Evolutionary conservation across 2,797 vertebrate species (phyloP).

Genomic region (Chanos chanos): DNA sequence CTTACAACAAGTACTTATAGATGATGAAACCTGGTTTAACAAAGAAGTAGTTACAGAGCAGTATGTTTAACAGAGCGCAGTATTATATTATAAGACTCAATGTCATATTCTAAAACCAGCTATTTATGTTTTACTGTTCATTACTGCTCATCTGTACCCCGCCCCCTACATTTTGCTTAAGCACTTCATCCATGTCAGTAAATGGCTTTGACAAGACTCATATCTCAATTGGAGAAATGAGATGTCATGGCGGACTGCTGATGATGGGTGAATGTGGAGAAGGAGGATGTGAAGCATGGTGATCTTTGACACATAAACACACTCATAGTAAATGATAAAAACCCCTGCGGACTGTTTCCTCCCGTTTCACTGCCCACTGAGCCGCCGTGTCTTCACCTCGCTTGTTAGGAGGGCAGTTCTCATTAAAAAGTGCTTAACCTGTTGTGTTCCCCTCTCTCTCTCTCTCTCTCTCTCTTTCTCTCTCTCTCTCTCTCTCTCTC

Average conservation of each 20-base stretch:
- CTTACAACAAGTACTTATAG: too few species aligned
- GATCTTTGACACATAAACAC: slow-evolving; percentile 27
- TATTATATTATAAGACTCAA: too few species aligned
- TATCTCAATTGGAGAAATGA: slow-evolving; percentile 21
- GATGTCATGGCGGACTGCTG: slow-evolving; percentile 23
- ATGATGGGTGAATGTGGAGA: slow-evolving; percentile 17
- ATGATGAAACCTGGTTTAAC: too few species aligned
- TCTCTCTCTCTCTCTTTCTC: slow-evolving; percentile 8
- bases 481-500: not conserved
- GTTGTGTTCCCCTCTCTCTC: slow-evolving; percentile 13
- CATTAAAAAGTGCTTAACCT: slow-evolving; percentile 50
- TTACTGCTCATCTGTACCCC: too few species aligned
- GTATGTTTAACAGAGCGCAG: too few species aligned
- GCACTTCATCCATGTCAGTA: not conserved
- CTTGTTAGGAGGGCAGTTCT: slow-evolving; percentile 47
- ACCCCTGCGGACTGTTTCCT: slow-evolving; percentile 13
- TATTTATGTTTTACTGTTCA: too few species aligned
- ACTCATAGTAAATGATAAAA: slow-evolving; percentile 31
- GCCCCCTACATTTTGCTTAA: too few species aligned
- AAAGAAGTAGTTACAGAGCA: too few species aligned
- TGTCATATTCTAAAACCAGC: too few species aligned
- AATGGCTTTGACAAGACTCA: slow-evolving; percentile 11
- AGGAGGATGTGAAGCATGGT: slow-evolving; percentile 20
- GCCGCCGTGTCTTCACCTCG: slow-evolving; percentile 33
- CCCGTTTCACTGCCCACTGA: slow-evolving; percentile 2